phyloP scores from a whole-genome alignment of 2,797 vertebrate species.

The Bucorvus abyssinicus region DNA sequence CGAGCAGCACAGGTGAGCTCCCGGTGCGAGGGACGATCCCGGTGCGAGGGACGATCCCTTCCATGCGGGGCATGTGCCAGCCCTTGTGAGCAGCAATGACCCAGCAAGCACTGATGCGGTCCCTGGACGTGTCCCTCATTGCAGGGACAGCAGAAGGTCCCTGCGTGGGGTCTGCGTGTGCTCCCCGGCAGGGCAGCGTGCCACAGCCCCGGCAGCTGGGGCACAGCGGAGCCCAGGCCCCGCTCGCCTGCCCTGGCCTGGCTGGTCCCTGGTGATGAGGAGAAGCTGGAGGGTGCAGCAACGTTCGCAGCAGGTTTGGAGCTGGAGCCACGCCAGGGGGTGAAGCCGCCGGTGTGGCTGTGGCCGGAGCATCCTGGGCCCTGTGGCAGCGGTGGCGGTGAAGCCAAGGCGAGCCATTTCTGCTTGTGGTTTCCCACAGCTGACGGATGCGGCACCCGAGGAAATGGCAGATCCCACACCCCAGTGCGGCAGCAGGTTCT shows the following conservation, averaged over 20 bases:
- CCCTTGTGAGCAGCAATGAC: background rate
- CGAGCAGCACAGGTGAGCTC: background rate
- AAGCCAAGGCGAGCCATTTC: background rate
- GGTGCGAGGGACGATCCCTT: background rate
- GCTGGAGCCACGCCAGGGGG: background rate
- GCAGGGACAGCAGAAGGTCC: fast-evolving
- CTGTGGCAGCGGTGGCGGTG: fast-evolving
- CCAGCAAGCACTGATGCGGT: fast-evolving
- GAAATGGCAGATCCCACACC: background rate
- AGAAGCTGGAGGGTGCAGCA: background rate
- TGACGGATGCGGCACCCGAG: background rate
- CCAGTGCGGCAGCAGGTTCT: fast-evolving
- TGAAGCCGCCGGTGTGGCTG: fast-evolving
- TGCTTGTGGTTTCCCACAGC: background rate
- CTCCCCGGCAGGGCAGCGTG: fast-evolving
- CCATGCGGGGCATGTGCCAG: background rate
- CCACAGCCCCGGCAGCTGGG: background rate
- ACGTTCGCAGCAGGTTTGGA: fast-evolving
- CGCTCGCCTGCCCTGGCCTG: fast-evolving
- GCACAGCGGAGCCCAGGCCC: background rate
- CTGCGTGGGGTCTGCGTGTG: fast-evolving
- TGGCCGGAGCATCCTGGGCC: fast-evolving
- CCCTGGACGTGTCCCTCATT: fast-evolving
- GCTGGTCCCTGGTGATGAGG: fast-evolving
- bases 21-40: background rate